phyloP scores from a whole-genome alignment of 2,797 vertebrate genomes.

The Octomys mimax region DNA sequence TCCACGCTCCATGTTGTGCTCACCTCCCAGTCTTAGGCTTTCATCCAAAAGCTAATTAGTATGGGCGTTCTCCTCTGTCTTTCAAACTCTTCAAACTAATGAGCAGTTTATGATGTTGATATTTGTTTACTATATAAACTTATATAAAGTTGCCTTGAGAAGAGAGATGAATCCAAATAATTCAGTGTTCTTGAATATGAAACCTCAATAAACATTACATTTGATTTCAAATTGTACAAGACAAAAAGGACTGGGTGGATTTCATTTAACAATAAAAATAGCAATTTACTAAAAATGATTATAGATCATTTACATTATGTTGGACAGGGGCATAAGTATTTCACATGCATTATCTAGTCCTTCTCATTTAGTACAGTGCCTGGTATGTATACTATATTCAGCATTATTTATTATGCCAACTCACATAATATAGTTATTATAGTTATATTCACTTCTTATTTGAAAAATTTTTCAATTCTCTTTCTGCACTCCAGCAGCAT shows the following conservation, averaged over 20 bases:
- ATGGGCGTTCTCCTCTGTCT: background rate
- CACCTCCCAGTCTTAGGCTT: background rate
- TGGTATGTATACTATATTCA: background rate
- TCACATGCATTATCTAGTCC: background rate
- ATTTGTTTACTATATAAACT: background rate
- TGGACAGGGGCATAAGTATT: background rate
- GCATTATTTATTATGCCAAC: background rate
- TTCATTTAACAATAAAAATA: slow-evolving; percentile 7
- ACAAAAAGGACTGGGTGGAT: background rate
- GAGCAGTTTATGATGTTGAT: background rate
- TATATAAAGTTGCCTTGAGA: slow-evolving; percentile 13
- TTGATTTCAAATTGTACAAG: slow-evolving; percentile 45
- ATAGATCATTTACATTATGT: background rate
- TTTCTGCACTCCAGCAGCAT: background rate
- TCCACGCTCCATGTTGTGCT: background rate
- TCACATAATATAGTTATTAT: background rate
- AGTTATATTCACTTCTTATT: background rate
- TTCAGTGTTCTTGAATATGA: background rate
- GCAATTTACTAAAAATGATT: background rate
- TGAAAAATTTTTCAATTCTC: background rate
- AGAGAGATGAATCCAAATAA: slow-evolving; percentile 21
- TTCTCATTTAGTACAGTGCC: slow-evolving; percentile 6
- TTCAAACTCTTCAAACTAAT: slow-evolving; percentile 54
- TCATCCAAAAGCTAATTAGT: slow-evolving; percentile 2
- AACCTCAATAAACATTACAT: background rate